Evolutionary conservation across 2,797 vertebrate genomes (phyloP).

Genomic region (Pseudotriccus pelzelni): DNA sequence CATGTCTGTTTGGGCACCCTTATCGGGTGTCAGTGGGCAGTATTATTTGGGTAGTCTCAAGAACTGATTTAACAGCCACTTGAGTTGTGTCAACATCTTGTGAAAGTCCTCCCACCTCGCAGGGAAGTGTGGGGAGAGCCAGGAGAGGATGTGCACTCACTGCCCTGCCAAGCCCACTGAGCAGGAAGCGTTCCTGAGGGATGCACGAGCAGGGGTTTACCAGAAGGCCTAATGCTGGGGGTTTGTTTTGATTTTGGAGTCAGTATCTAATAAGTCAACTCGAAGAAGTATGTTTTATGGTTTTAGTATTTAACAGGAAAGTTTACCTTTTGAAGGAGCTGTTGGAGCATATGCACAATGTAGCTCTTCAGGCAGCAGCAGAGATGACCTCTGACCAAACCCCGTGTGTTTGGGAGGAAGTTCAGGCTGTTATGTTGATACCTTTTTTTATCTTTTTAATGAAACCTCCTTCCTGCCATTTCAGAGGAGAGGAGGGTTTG

Average conservation of each 20-base stretch:
- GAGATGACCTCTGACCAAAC: conserved; percentile 17
- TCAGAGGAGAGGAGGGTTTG: conserved; percentile 62
- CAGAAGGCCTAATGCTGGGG: background rate
- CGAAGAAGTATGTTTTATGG: background rate
- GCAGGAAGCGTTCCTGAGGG: rapidly evolving
- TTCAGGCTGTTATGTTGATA: conserved; percentile 56
- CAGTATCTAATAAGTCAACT: background rate
- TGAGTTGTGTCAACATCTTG: background rate
- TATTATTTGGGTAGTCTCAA: background rate
- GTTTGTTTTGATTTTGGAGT: background rate
- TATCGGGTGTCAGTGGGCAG: background rate
- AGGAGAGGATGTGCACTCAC: rapidly evolving
- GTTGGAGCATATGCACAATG: rapidly evolving
- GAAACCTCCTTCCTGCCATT: conserved; percentile 69
- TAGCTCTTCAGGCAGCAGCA: background rate
- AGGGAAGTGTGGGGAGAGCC: rapidly evolving
- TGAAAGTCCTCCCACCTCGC: background rate
- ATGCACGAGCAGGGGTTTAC: background rate
- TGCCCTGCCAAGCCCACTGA: background rate
- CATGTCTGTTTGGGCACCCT: background rate
- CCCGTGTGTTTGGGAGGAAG: conserved; percentile 55
- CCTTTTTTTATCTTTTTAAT: conserved; percentile 64
- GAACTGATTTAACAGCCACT: background rate
- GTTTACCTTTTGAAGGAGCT: background rate
- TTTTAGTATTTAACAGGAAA: background rate